Percentiles rank a stretch among this genome's conserved stretches.
Conservation (phyloP, 1,140 invertebrate species). For the Scylla paramamosain region DNA sequence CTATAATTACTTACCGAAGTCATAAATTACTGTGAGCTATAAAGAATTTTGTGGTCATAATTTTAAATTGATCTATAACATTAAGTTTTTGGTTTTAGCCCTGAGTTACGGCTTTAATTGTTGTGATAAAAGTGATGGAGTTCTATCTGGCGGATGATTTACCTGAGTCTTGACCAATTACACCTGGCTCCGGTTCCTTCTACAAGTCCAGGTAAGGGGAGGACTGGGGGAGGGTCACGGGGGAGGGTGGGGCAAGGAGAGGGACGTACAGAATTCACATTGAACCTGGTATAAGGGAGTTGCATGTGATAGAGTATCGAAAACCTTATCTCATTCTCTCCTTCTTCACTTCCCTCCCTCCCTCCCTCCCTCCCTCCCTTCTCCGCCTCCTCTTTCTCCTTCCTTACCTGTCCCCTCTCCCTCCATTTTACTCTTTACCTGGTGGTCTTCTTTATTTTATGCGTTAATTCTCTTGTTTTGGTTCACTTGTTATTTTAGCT, state of each 20-base stretch:
- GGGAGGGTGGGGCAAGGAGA: neutral
- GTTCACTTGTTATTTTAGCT: neutral
- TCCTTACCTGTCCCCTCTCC: neutral
- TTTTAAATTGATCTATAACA: constrained; percentile 65
- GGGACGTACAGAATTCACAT: neutral
- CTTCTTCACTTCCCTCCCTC: neutral
- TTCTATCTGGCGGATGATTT: constrained; percentile 52
- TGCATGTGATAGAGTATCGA: neutral
- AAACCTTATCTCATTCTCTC: neutral
- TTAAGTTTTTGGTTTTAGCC: constrained; percentile 56
- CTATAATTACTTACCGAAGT: constrained; percentile 27
- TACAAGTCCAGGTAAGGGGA: neutral
- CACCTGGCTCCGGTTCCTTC: neutral
- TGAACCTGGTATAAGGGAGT: constrained; percentile 36
- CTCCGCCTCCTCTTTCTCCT: neutral
- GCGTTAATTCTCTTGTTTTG: neutral
- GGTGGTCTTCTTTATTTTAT: neutral
- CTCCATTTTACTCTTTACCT: neutral
- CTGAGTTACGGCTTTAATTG: constrained; percentile 56
- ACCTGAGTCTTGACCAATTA: constrained; percentile 51
- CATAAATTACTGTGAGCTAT: constrained; percentile 56
- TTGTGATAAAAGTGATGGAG: constrained; percentile 62
- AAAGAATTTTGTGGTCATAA: constrained; percentile 52
- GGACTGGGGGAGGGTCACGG: neutral
- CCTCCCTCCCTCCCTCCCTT: neutral